A percentile compares a stretch with the other conserved stretches of the same genome.
Conservation (phyloP, 2,797 vertebrate genomes). For the Tangara arthus region DNA sequence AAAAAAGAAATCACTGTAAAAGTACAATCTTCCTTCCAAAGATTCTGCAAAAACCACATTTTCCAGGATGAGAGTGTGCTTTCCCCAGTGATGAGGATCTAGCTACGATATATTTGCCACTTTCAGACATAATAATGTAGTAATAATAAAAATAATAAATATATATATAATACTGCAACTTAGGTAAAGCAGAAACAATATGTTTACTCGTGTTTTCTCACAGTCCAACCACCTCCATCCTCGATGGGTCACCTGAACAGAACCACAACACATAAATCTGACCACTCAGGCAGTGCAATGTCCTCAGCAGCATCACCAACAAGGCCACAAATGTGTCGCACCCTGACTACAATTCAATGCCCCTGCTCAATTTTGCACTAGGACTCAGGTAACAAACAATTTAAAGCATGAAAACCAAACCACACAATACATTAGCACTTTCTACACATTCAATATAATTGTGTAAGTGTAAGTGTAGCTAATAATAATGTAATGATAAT, state of each 20-base stretch:
- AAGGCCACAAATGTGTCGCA: neutral
- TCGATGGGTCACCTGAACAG: neutral
- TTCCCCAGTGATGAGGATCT: neutral
- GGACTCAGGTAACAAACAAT: neutral
- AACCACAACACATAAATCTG: neutral
- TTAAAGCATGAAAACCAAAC: neutral
- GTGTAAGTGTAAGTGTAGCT: no score
- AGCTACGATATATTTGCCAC: rapidly evolving
- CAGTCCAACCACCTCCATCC: neutral
- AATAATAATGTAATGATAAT: no score
- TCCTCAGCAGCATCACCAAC: neutral
- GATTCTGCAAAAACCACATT: neutral
- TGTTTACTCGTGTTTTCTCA: neutral
- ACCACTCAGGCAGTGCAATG: rapidly evolving
- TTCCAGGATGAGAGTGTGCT: neutral
- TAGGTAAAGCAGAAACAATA: neutral
- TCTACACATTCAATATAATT: rapidly evolving
- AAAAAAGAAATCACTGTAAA: neutral
- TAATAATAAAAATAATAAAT: neutral
- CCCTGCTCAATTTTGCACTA: neutral
- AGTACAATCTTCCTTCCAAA: neutral
- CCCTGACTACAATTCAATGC: neutral
- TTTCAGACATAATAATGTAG: neutral
- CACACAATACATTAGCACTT: neutral
- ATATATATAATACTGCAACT: rapidly evolving